Evolutionary conservation across 1,140 invertebrate species (phyloP), one percentile per base, ranked within the genome.

Genomic region (Tetranychus cinnabarinus): DNA sequence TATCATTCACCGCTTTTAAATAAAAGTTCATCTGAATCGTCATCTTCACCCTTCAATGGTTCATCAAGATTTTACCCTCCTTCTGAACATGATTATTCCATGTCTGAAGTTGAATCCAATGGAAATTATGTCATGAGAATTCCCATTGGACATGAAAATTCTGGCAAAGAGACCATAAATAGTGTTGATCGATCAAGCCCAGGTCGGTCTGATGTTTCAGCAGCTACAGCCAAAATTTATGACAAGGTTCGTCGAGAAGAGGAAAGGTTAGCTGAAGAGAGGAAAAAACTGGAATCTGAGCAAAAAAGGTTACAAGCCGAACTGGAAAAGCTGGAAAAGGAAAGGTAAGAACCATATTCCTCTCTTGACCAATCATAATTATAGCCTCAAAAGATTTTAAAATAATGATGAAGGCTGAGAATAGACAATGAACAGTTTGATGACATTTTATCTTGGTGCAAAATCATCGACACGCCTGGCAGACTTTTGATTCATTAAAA

Each of bases 211-310:
- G 23, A 34, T 15, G 34, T 36, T 45, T 59, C 10, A 2, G 42
- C n/a, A 36, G 31, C 50, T 1, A n/a, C 48, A n/a, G 23, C 13
- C 15, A 10, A n/a, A 31, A 23, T 52, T 8, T 56, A 60, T 4
- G 64, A 66, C 45, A 60, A 67, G 36, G 52, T 67, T 31, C 61
- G 61, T 10, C 50, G 61, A 56, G 65, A 64, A 35, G 61, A 62
- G 56, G 62, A 66, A 54, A 58, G 57, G 54, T 23, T 67, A 12
- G 66, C 62, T 2, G 65, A 66, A n/a, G 66, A 66, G 42, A 61
- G 58, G 33, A 39, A 55, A 36, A 65, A 64, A 55, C 50, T 67
- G 23, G 65, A 66, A 35, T 61, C 64, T 42, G 63, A 67, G 33
- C 64, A 65, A 37, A 54, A 62, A 56, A 59, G 64, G 23, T 50